phyloP scores from a whole-genome alignment of 2,888 invertebrate species.

The Ophraella communa region DNA sequence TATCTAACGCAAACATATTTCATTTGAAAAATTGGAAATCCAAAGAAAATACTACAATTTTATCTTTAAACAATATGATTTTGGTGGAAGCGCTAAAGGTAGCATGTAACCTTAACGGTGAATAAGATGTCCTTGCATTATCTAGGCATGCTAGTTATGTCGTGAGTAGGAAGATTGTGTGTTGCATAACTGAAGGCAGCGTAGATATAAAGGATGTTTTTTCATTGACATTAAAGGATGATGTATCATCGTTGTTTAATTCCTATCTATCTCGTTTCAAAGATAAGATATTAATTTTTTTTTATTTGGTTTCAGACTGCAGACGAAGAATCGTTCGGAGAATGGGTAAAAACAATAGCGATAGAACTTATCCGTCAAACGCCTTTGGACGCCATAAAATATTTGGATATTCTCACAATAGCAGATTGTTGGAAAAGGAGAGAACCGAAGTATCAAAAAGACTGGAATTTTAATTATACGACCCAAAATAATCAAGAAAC shows the following conservation, averaged over 20 bases:
- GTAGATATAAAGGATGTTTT: conserved; percentile 16
- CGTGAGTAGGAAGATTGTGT: conserved; percentile 41
- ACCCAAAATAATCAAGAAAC: conserved; percentile 4
- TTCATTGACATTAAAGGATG: conserved; percentile 26
- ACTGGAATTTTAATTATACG: conserved; percentile 49
- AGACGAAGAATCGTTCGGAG: conserved; percentile 72
- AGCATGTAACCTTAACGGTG: conserved; percentile 5
- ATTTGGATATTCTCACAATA: conserved; percentile 72
- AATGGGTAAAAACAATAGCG: conserved; percentile 77
- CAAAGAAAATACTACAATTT: too few species aligned
- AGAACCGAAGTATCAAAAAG: conserved; percentile 44
- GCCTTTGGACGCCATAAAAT: conserved; percentile 74
- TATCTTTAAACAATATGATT: not conserved
- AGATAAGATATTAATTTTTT: not conserved
- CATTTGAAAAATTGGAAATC: too few species aligned
- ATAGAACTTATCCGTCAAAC: conserved; percentile 78
- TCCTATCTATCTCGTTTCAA: conserved; percentile 10
- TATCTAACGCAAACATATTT: too few species aligned
- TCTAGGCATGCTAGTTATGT: conserved; percentile 41
- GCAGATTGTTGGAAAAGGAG: conserved; percentile 55
- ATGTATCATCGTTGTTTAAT: conserved; percentile 16
- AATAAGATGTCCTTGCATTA: conserved; percentile 33
- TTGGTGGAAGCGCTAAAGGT: not conserved
- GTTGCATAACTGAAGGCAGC: conserved; percentile 39
- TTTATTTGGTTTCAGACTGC: conserved; percentile 68